Conservation (phyloP, 92 coral and sea anemone genomes). For the Paramuricea clavata region DNA sequence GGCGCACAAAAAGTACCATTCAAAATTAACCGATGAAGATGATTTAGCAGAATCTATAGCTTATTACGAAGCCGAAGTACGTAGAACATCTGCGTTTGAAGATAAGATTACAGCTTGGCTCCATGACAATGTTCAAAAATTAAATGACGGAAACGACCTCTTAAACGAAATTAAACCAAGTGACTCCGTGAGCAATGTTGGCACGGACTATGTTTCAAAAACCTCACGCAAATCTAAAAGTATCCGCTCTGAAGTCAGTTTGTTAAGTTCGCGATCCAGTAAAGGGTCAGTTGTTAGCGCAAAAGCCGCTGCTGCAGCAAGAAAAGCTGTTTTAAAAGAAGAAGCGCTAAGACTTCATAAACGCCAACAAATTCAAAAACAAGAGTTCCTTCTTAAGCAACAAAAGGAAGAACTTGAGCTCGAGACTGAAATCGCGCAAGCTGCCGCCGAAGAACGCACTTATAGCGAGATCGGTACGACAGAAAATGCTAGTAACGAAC, state of each 20-base stretch:
- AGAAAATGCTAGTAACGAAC: slow-evolving; percentile 1
- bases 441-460: slow-evolving; percentile 60
- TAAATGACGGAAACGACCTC: not conserved
- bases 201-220: not conserved
- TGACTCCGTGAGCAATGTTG: slow-evolving; percentile 48
- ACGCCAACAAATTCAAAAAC: slow-evolving; percentile 58
- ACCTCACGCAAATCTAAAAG: slow-evolving; percentile 34
- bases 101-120: slow-evolving; percentile 25
- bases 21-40: slow-evolving; percentile 23
- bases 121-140: not conserved
- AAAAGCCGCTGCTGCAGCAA: slow-evolving; percentile 42
- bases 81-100: too few species aligned
- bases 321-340: too few species aligned
- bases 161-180: slow-evolving; percentile 33
- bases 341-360: slow-evolving; percentile 56
- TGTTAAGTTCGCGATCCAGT: slow-evolving; percentile 32
- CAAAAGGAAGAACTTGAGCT: slow-evolving; percentile 59
- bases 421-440: slow-evolving; percentile 65
- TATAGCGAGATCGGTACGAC: slow-evolving; percentile 39
- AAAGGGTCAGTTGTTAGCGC: slow-evolving; percentile 31
- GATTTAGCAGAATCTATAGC: slow-evolving; percentile 25
- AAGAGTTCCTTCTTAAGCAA: slow-evolving; percentile 64
- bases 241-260: slow-evolving; percentile 31
- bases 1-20: not conserved
- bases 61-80: slow-evolving; percentile 4